These are phyloP conservation scores for Drosophila kanapiae DNA, from an alignment of 1,140 invertebrate species.

Conservation along the genomic window DNA sequence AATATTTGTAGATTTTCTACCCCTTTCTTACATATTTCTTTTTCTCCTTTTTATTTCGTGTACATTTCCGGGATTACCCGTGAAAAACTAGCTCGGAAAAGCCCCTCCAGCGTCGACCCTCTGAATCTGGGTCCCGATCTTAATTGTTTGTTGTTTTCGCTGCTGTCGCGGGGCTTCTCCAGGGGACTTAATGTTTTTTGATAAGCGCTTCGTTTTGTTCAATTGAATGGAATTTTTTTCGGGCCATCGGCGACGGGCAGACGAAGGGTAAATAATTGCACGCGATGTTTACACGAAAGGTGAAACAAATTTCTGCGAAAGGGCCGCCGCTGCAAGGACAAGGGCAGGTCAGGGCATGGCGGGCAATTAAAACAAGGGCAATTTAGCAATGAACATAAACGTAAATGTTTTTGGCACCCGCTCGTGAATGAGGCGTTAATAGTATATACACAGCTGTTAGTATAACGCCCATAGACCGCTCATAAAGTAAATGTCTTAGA, in stretches of 20 bases:
- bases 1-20: background rate
- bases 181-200: slow-evolving; percentile 52
- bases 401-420: slow-evolving; percentile 59
- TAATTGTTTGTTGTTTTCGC: slow-evolving; percentile 55
- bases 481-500: slow-evolving; percentile 23
- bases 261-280: slow-evolving; percentile 68
- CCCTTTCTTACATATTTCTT: no score
- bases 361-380: slow-evolving; percentile 51
- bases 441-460: slow-evolving; percentile 61
- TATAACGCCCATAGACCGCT: slow-evolving; percentile 28
- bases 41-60: background rate
- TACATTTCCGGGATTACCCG: background rate
- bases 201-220: slow-evolving; percentile 71
- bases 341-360: slow-evolving; percentile 17
- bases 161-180: slow-evolving; percentile 26
- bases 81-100: slow-evolving; percentile 1
- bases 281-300: slow-evolving; percentile 74
- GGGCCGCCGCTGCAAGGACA: slow-evolving; percentile 16
- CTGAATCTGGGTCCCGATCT: slow-evolving; percentile 51
- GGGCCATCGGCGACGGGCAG: background rate
- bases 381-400: slow-evolving; percentile 62
- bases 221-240: slow-evolving; percentile 55
- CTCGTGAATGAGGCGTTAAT: slow-evolving; percentile 62
- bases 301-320: slow-evolving; percentile 47
- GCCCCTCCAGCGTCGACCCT: background rate